Percentiles rank a stretch among this genome's conserved stretches.
These are phyloP conservation scores for Philotrypesis tridentata DNA, from an alignment of 1,140 invertebrate genomes.

Conservation along the genomic window DNA sequence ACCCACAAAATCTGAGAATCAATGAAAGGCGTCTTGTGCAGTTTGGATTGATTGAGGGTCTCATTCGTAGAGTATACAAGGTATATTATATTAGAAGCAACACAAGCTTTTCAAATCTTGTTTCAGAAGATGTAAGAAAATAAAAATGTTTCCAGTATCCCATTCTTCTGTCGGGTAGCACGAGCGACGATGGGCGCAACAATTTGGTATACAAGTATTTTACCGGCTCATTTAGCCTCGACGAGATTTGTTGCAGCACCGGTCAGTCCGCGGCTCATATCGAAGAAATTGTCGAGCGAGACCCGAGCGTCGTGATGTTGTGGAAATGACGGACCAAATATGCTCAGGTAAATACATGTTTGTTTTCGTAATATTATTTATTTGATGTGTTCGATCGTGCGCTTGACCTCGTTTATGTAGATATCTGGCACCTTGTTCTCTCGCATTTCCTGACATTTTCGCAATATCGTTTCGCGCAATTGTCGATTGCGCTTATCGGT, in stretches of 20 bases:
- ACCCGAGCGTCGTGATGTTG: constrained; percentile 87
- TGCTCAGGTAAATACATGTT: background rate
- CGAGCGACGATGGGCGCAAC: constrained; percentile 63
- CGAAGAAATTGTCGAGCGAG: constrained; percentile 89
- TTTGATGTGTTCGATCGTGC: constrained; percentile 64
- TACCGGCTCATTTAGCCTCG: constrained; percentile 85
- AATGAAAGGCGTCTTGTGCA: constrained; percentile 92
- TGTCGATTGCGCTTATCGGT: constrained; percentile 75
- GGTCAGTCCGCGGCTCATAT: constrained; percentile 86
- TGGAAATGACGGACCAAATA: constrained; percentile 81
- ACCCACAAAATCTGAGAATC: constrained; percentile 83
- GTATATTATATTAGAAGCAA: no score
- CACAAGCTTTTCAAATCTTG: constrained; percentile 36
- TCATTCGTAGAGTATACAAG: constrained; percentile 89
- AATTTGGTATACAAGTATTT: constrained; percentile 78
- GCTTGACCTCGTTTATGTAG: constrained; percentile 69
- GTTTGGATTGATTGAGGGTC: constrained; percentile 90
- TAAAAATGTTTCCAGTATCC: constrained; percentile 61
- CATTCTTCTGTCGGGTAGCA: constrained; percentile 71
- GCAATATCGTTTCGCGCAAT: constrained; percentile 75
- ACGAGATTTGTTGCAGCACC: constrained; percentile 93
- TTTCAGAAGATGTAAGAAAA: constrained; percentile 23
- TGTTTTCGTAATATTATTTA: constrained; percentile 44
- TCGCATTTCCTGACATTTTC: constrained; percentile 77
- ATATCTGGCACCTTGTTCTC: constrained; percentile 65